phyloP scores from a whole-genome alignment of 2,888 invertebrate genomes.

The Dryococelus australis region DNA sequence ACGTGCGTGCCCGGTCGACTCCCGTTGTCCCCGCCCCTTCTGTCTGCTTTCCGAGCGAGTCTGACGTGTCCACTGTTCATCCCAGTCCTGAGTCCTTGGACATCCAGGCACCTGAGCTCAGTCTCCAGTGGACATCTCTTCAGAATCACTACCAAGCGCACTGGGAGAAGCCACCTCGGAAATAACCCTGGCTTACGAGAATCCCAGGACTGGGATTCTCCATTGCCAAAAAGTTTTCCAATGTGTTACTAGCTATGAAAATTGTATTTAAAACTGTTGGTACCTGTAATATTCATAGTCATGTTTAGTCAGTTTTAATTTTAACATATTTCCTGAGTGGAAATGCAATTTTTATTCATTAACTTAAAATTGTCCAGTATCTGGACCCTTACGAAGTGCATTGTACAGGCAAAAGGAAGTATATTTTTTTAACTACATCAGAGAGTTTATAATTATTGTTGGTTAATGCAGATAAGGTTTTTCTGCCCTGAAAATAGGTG shows the following conservation, averaged over 20 bases:
- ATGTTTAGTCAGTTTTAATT: neutral
- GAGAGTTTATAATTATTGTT: too few species aligned
- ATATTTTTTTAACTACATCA: too few species aligned
- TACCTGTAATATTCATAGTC: neutral
- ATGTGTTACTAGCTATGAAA: too few species aligned
- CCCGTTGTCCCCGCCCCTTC: neutral
- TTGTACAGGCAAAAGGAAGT: neutral
- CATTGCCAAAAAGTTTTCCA: too few species aligned
- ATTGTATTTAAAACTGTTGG: neutral
- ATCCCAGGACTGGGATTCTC: too few species aligned
- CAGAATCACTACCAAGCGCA: too few species aligned
- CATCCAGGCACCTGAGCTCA: too few species aligned
- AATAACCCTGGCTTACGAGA: too few species aligned
- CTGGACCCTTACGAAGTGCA: neutral
- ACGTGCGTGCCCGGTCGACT: neutral
- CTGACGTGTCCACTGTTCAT: conserved; percentile 5
- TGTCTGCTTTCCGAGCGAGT: conserved; percentile 3
- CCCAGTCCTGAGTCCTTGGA: neutral
- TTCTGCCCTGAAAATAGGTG: too few species aligned
- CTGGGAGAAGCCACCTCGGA: too few species aligned
- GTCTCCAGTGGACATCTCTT: too few species aligned
- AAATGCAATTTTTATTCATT: neutral
- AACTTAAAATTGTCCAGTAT: neutral
- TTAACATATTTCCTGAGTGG: neutral
- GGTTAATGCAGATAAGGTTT: too few species aligned